Conservation (phyloP, 53 echinoderm and acorn worm genomes). For the Astropecten irregularis region DNA sequence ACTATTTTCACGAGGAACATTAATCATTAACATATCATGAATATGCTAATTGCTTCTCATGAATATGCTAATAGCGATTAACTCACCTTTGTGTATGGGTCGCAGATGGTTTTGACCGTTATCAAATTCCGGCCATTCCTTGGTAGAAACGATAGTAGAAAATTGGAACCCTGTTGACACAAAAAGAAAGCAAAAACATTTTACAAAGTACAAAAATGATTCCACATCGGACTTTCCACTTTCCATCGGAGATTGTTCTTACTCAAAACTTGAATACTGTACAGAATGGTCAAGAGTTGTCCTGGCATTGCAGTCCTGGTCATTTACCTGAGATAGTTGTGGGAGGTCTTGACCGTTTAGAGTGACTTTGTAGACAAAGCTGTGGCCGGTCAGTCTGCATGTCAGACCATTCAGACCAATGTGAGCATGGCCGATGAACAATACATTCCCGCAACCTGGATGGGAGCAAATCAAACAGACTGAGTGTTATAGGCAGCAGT, state of each 20-base stretch:
- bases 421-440: slow-evolving; percentile 84
- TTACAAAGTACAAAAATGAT: not conserved
- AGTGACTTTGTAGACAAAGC: slow-evolving; percentile 85
- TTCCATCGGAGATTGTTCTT: no score
- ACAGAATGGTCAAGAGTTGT: no score
- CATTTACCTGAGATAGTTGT: slow-evolving; percentile 91
- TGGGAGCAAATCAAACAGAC: no score
- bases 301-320: no score
- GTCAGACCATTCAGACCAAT: slow-evolving; percentile 66
- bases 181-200: not conserved
- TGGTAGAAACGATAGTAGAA: slow-evolving; percentile 90
- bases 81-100: slow-evolving; percentile 93
- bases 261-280: no score
- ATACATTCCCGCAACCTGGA: slow-evolving; percentile 86
- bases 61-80: no score
- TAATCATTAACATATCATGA: no score
- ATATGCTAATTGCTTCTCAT: no score
- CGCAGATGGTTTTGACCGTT: slow-evolving; percentile 81
- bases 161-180: slow-evolving; percentile 80
- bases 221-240: no score
- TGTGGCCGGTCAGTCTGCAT: slow-evolving; percentile 88
- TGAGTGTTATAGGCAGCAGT: no score
- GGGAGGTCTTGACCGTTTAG: slow-evolving; percentile 82
- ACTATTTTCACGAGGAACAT: no score
- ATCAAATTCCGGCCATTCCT: slow-evolving; percentile 77